These are phyloP conservation scores for Larimichthys crocea DNA, from an alignment of 2,113 vertebrate species.

Conservation along the genomic window DNA sequence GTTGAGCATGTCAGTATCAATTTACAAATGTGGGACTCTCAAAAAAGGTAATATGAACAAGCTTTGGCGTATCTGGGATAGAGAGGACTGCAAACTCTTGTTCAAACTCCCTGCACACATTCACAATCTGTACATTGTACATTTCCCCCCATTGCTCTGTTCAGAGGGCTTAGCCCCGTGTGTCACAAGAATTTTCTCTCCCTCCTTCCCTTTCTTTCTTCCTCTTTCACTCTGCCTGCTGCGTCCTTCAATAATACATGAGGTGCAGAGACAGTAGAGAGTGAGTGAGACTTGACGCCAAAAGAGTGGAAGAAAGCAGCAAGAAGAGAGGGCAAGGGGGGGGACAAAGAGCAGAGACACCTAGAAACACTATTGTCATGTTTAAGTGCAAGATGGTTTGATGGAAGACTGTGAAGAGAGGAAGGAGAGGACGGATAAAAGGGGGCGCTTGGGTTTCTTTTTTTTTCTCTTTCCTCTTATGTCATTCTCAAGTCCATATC, in stretches of 20 bases:
- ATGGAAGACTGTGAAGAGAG: slow-evolving; percentile 72
- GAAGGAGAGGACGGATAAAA: slow-evolving; percentile 61
- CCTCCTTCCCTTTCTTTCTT: slow-evolving; percentile 44
- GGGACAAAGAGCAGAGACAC: slow-evolving; percentile 49
- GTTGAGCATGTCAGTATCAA: slow-evolving; percentile 66
- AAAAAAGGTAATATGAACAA: slow-evolving; percentile 70
- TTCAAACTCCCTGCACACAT: slow-evolving; percentile 43
- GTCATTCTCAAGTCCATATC: slow-evolving; percentile 72
- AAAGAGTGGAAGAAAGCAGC: slow-evolving; percentile 51
- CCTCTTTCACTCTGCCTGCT: slow-evolving; percentile 45
- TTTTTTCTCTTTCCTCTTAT: slow-evolving; percentile 58
- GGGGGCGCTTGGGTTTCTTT: slow-evolving; percentile 53
- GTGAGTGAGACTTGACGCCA: slow-evolving; percentile 50
- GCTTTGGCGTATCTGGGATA: slow-evolving; percentile 66
- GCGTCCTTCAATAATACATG: slow-evolving; percentile 73
- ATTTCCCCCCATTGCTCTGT: background rate
- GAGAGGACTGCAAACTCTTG: slow-evolving; percentile 63
- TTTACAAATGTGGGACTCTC: slow-evolving; percentile 78
- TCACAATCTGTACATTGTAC: slow-evolving; percentile 18
- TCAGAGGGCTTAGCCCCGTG: slow-evolving; percentile 4
- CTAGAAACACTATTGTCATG: slow-evolving; percentile 65
- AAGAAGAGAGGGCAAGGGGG: slow-evolving; percentile 28
- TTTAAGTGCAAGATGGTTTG: slow-evolving; percentile 72
- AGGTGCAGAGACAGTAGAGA: slow-evolving; percentile 62
- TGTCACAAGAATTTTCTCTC: slow-evolving; percentile 37